Evolutionary conservation across 2,888 invertebrate genomes (phyloP), one percentile per base, ranked within the genome.

Genomic region (Apamea crenata): DNA sequence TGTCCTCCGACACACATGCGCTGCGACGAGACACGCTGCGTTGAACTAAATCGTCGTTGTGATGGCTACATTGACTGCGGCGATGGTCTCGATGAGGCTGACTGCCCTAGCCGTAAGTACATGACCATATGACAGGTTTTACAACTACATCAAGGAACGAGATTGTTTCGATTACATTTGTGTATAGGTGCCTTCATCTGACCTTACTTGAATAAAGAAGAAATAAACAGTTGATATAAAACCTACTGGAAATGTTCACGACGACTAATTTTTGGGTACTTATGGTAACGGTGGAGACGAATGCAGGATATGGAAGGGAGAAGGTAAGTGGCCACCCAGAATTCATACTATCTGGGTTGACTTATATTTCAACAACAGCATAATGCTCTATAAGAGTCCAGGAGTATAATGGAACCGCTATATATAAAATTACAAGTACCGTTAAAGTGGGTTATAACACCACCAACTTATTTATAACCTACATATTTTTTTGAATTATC

Each of bases 51-150:
- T 63, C 95, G 94, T 78, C 96, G 96, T 69, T 98, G 98, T 94
- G 97, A 98, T 92, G 96, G 97, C 25, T 66, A 87, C 10, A 82
- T 73, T 3, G 98, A 98, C 91, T 98, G 98, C 95, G 29, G 94
- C 18, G 98, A 98, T 90, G 97, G 97, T 29, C 97, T 97, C 6
- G 98, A 98, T 90, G 98, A 98, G 92, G 92, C 94, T 7, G 97
- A 97, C 89, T 98, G 98, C 90, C 91, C 81, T 6, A 73, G 74
- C 16, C 86, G 94, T 94, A 87, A 92, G 93, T 92, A 74, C 65
- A 65, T 29, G 5, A n/a, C 25, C n/a, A 56, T 74, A 14, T 70
- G 32, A 74, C 71, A 82, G 81, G 44, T 77, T 82, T 29, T n/a
- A 7, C 50, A n/a, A 18, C 25, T 47, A 16, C 66, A 66, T 65